Conservation (phyloP, 2,797 vertebrate genomes). For the Apogon talboti region DNA sequence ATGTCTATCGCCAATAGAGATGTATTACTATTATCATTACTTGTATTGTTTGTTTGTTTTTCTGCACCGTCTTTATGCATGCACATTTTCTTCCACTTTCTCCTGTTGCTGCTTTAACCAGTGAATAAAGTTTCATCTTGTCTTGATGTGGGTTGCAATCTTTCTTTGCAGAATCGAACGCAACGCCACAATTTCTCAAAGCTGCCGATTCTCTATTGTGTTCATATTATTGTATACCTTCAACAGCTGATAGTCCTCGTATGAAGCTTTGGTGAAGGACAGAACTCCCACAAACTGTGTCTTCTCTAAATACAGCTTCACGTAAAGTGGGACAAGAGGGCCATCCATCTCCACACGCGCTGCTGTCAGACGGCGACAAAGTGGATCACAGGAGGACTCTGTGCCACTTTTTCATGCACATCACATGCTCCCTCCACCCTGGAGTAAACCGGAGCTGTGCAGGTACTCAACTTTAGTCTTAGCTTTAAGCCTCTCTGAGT, state of each 20-base stretch:
- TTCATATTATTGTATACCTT: no score
- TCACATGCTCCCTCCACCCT: not conserved
- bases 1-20: no score
- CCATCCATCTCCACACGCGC: constrained; percentile 37
- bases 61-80: no score
- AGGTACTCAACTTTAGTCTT: constrained; percentile 20
- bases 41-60: no score
- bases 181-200: no score
- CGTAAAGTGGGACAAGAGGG: constrained; percentile 24
- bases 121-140: no score
- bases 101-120: no score
- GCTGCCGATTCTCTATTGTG: no score
- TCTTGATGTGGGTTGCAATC: no score
- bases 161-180: no score
- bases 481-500: constrained; percentile 16
- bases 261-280: constrained; percentile 50
- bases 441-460: not conserved
- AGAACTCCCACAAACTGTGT: constrained; percentile 10
- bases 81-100: no score
- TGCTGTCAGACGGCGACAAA: constrained; percentile 44
- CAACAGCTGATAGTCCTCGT: not conserved
- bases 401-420: constrained; percentile 33
- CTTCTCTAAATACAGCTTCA: constrained; percentile 11
- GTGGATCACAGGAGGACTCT: constrained; percentile 24
- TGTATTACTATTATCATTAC: no score